Conservation (phyloP, 2,888 invertebrate species). For the Priocnemis perturbator region DNA sequence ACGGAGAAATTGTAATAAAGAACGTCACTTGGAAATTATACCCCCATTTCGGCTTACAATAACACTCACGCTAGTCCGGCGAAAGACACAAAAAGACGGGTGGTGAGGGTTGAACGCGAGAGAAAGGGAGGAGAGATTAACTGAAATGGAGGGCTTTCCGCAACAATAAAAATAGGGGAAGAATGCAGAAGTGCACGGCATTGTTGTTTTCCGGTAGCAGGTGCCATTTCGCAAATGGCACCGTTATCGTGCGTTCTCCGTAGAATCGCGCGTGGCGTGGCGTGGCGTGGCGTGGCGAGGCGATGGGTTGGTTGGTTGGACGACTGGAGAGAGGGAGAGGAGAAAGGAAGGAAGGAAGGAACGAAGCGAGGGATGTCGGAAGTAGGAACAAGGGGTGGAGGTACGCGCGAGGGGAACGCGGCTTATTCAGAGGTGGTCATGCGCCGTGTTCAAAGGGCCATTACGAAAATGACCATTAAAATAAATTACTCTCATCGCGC, state of each 20-base stretch:
- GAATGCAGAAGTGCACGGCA: not conserved
- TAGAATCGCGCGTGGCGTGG: constrained; percentile 20
- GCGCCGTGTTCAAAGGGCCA: constrained; percentile 67
- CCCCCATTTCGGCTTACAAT: not conserved
- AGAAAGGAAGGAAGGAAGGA: not conserved
- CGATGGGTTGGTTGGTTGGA: constrained; percentile 10
- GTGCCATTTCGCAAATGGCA: constrained; percentile 43
- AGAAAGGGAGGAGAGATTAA: constrained; percentile 28
- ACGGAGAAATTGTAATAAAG: too few species aligned
- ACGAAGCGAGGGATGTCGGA: not conserved
- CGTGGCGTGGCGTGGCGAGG: constrained; percentile 23
- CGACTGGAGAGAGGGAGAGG: not conserved
- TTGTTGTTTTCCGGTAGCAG: constrained; percentile 38
- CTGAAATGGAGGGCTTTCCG: constrained; percentile 13
- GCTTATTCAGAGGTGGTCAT: constrained; percentile 54
- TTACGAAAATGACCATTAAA: constrained; percentile 73
- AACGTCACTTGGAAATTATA: too few species aligned
- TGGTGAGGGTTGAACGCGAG: not conserved
- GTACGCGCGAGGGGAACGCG: constrained; percentile 18
- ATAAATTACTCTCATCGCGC: constrained; percentile 69
- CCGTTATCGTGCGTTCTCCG: constrained; percentile 36
- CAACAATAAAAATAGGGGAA: constrained; percentile 3
- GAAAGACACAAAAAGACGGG: constrained; percentile 9
- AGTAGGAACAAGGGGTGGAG: not conserved
- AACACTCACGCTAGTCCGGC: not conserved